These are phyloP conservation scores for Artemia sinica DNA, from an alignment of 2,888 invertebrate species.

Conservation along the genomic window DNA sequence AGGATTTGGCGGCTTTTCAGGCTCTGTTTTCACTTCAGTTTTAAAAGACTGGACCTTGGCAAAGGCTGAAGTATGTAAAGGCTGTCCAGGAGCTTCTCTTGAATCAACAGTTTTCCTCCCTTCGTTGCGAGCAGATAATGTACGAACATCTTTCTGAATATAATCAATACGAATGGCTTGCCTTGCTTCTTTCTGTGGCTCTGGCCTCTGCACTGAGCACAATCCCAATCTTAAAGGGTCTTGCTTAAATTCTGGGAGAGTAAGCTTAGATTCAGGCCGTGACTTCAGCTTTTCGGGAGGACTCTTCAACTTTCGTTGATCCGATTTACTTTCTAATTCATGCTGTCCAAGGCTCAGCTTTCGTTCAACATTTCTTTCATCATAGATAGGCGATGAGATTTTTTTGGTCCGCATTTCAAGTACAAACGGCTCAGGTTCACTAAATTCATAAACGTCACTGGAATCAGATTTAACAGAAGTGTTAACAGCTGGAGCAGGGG, in stretches of 20 bases:
- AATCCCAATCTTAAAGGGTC: constrained; percentile 16
- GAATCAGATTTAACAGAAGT: constrained; percentile 26
- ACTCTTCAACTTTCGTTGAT: neutral
- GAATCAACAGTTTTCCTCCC: no score
- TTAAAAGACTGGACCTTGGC: no score
- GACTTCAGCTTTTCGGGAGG: neutral
- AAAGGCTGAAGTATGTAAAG: no score
- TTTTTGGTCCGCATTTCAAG: constrained; percentile 48
- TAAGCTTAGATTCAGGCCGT: constrained; percentile 21
- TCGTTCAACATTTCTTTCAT: constrained; percentile 24
- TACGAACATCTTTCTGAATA: constrained; percentile 3
- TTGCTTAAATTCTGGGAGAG: constrained; percentile 24
- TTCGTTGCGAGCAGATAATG: no score
- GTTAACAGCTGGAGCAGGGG: neutral
- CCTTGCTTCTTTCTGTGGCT: constrained; percentile 17
- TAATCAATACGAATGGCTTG: constrained; percentile 4
- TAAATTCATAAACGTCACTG: constrained; percentile 65
- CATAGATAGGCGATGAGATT: constrained; percentile 23
- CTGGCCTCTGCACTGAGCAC: constrained; percentile 10
- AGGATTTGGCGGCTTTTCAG: no score
- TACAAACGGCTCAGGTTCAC: constrained; percentile 73
- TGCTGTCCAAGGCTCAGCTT: constrained; percentile 30
- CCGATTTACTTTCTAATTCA: constrained; percentile 30
- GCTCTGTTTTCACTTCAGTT: no score
- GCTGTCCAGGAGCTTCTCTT: no score